Percentiles rank a stretch among this genome's conserved stretches.
Evolutionary conservation across 2,113 vertebrate genomes (phyloP).

Genomic region (Patagioenas fasciata): DNA sequence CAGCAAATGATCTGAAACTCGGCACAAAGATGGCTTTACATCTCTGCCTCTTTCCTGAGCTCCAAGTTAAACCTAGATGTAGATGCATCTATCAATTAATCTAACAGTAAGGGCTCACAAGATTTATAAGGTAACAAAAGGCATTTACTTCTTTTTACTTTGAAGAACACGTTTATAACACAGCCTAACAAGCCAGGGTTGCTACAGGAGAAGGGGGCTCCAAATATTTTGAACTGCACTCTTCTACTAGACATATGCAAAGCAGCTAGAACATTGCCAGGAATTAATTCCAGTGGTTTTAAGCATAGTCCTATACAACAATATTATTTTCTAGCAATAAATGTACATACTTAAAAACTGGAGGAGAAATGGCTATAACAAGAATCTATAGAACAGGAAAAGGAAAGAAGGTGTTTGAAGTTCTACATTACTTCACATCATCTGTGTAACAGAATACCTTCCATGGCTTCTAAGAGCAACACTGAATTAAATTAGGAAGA

Average conservation of each 20-base stretch:
- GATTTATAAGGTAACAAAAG: background rate
- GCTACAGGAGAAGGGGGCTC: background rate
- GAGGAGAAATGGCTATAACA: background rate
- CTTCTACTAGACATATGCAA: background rate
- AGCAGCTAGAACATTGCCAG: background rate
- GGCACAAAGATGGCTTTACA: background rate
- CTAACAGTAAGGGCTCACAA: background rate
- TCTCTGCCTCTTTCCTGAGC: background rate
- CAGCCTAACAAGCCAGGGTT: background rate
- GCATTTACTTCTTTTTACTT: background rate
- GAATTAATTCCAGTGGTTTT: background rate
- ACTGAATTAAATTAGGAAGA: conserved; percentile 7
- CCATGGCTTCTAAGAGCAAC: background rate
- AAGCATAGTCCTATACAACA: background rate
- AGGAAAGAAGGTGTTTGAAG: background rate
- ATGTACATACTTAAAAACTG: background rate
- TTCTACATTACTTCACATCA: background rate
- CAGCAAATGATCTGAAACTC: background rate
- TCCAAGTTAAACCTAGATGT: background rate
- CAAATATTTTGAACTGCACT: background rate
- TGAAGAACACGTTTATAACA: background rate
- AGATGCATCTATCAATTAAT: background rate
- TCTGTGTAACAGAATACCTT: background rate
- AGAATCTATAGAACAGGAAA: background rate
- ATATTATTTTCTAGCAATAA: background rate